These are phyloP conservation scores for Pollenia amentaria DNA, from an alignment of 2,888 invertebrate species.

Conservation along the genomic window DNA sequence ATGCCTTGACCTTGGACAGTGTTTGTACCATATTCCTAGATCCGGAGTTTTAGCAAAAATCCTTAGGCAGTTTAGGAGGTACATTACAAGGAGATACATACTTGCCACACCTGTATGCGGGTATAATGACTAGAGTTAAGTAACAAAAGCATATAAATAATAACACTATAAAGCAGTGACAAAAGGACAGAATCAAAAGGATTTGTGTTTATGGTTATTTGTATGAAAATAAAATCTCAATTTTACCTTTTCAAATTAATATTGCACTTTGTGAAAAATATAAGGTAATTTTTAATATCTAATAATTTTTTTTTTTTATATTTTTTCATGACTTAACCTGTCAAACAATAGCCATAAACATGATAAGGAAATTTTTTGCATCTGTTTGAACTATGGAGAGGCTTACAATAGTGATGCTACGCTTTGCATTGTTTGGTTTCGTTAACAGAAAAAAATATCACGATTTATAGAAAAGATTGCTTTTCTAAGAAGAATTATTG, in stretches of 20 bases:
- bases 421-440: background rate
- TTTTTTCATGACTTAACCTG: slow-evolving; percentile 1
- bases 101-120: too few species aligned
- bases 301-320: background rate
- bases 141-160: background rate
- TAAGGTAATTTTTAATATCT: background rate
- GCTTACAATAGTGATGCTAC: background rate
- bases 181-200: slow-evolving; percentile 20
- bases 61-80: too few species aligned
- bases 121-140: too few species aligned
- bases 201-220: background rate
- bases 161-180: slow-evolving; percentile 4
- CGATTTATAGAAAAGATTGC: too few species aligned
- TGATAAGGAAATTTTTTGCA: background rate
- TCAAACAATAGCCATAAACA: slow-evolving; percentile 17
- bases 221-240: slow-evolving; percentile 7
- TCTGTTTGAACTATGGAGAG: background rate
- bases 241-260: slow-evolving; percentile 38
- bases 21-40: too few species aligned
- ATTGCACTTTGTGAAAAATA: background rate
- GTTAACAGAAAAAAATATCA: background rate
- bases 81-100: too few species aligned
- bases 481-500: too few species aligned
- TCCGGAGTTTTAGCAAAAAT: too few species aligned
- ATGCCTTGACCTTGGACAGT: too few species aligned